phyloP scores from a whole-genome alignment of 2,797 vertebrate genomes.

The Megalops cyprinoides region DNA sequence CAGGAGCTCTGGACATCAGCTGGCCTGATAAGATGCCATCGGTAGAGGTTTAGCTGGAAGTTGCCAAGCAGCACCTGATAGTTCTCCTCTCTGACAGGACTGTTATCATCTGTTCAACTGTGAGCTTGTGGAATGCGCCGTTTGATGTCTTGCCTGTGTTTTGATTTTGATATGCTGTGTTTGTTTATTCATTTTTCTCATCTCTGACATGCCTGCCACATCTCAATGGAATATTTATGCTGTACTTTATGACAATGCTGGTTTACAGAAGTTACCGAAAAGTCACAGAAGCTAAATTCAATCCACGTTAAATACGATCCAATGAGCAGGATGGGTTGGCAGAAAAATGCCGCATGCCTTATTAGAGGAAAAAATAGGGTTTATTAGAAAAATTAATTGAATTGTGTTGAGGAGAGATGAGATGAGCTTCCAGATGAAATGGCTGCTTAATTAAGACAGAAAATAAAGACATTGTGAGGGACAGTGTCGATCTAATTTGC shows the following conservation, averaged over 20 bases:
- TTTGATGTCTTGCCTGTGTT: slow-evolving; percentile 50
- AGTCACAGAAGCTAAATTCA: slow-evolving; percentile 37
- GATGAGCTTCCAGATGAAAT: background rate
- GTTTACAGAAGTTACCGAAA: slow-evolving; percentile 23
- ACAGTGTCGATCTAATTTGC: background rate
- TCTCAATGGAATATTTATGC: slow-evolving; percentile 22
- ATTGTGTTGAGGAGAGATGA: background rate
- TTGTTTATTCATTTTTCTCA: slow-evolving; percentile 41
- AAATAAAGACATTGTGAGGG: background rate
- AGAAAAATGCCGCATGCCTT: background rate
- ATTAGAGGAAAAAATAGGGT: background rate
- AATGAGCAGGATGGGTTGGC: background rate
- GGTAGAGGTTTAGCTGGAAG: background rate
- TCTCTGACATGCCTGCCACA: slow-evolving; percentile 28
- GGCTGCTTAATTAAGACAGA: background rate
- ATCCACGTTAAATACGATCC: slow-evolving; percentile 41
- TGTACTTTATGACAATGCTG: slow-evolving; percentile 1
- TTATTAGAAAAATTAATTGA: background rate
- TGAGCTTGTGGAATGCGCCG: slow-evolving; percentile 46
- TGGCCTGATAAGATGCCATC: slow-evolving; percentile 19
- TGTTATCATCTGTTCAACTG: slow-evolving; percentile 47
- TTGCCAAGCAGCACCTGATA: slow-evolving; percentile 50
- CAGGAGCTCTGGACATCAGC: slow-evolving; percentile 16
- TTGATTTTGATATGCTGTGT: slow-evolving; percentile 43
- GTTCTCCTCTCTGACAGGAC: slow-evolving; percentile 63